Base-by-base conservation (phyloP, 2,113 vertebrate species). In the Hemicordylus capensis region DNA sequence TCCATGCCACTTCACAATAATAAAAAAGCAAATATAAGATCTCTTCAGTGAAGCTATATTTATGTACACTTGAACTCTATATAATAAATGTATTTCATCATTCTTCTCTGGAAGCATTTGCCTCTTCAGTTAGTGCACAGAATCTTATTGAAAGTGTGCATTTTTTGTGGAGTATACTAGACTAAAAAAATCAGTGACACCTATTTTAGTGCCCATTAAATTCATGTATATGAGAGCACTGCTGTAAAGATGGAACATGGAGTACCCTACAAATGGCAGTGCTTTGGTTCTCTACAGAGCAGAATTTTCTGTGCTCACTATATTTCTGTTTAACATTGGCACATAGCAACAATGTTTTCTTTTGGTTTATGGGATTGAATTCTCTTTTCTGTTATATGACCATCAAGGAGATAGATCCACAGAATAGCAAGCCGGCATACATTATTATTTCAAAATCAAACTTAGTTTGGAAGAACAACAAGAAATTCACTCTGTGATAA, bases 131-230 rank as follows among this genome's bases (percentile, higher is more conserved):
- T 80, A 90, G 81, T 74, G 81, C 12, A 4, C 28, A 34, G 84
- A 61, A 89, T 44, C 8, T 58, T 56, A 64, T 66, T 72, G 34
- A 1, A 37, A 73, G 77, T 81, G 81, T 48, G 19, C 4, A 75
- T 69, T 78, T 84, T 81, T 54, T 54, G 77, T 87, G 75, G 81
- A 4, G 75, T 64, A 7, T 67, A 85, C 5, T 75, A 1, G 42
- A 77, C 1, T 14, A 79, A 14, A 17, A 66, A 11, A n/a, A 82
- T 24, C 14, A 44, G 19, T 26, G 87, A 64, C 34, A 28, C 80
- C 9, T 9, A 34, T 81, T 17, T 81, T 92, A 90, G 89, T 78
- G 84, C 80, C 48, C 88, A 61, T 79, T 67, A 76, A 20, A 93
- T 87, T 88, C 76, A 73, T 86, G 54, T 39, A 80, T 39, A 66